A percentile compares a stretch with the other conserved stretches of the same genome.
Evolutionary conservation across 1,140 invertebrate genomes (phyloP).

Genomic region (Zaprionus ornatus): DNA sequence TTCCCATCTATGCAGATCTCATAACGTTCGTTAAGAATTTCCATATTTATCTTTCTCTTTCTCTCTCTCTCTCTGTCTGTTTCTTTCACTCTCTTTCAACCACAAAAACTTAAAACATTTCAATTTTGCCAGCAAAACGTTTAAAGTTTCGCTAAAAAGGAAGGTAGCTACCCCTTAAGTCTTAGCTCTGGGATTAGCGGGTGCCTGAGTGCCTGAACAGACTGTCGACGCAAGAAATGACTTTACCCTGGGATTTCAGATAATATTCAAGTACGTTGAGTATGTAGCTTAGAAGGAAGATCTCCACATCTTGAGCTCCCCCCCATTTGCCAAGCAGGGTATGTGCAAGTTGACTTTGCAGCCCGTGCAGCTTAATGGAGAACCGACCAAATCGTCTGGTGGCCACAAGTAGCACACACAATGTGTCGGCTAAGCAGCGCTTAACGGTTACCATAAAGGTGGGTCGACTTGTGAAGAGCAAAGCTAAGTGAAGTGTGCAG

Average conservation of each 20-base stretch:
- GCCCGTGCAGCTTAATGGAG: too few relatives aligned
- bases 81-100: neutral
- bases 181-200: neutral
- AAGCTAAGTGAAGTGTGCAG: too few relatives aligned
- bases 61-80: neutral
- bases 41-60: neutral
- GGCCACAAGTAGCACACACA: too few relatives aligned
- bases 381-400: neutral
- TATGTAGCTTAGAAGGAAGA: too few relatives aligned
- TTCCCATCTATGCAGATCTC: slow-evolving; percentile 24
- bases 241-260: neutral
- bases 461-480: too few relatives aligned
- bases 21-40: slow-evolving; percentile 29
- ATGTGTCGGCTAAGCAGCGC: neutral
- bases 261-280: too few relatives aligned
- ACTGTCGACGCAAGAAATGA: neutral
- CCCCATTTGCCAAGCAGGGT: neutral
- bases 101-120: slow-evolving; percentile 53
- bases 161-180: neutral
- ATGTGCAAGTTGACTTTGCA: neutral
- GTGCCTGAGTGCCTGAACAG: neutral
- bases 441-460: neutral
- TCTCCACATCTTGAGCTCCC: too few relatives aligned
- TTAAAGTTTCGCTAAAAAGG: slow-evolving; percentile 8
- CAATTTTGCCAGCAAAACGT: slow-evolving; percentile 19